Conservation (phyloP, 2,888 invertebrate genomes). For the Tipula helvola region DNA sequence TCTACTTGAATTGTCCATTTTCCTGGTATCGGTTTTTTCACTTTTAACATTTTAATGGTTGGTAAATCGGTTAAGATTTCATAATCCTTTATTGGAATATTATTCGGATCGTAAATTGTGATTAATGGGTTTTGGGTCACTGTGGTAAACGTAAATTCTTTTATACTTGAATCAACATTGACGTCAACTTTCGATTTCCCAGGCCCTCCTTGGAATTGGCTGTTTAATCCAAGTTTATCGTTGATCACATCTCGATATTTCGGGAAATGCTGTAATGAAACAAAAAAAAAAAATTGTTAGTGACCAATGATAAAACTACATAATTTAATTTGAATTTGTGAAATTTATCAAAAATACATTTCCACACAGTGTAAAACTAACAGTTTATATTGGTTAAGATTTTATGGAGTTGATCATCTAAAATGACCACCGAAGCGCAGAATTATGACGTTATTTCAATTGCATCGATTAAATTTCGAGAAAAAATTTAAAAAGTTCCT, state of each 20-base stretch:
- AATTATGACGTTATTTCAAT: too few relatives aligned
- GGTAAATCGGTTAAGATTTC: not conserved
- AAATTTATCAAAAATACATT: too few relatives aligned
- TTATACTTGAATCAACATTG: not conserved
- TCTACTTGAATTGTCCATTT: not conserved
- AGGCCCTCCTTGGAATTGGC: not conserved
- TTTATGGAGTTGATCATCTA: too few relatives aligned
- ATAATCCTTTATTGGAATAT: not conserved
- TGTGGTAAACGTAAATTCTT: not conserved
- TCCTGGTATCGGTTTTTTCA: not conserved
- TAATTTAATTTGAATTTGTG: too few relatives aligned
- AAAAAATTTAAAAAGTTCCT: too few relatives aligned
- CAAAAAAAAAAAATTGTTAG: too few relatives aligned
- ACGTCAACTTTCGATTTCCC: not conserved
- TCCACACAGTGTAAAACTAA: too few relatives aligned
- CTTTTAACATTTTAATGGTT: not conserved
- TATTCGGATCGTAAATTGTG: not conserved
- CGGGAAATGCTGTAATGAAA: not conserved
- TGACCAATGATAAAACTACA: too few relatives aligned
- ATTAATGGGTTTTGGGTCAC: not conserved
- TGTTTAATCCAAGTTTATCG: not conserved
- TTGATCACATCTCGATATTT: not conserved
- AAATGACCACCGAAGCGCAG: too few relatives aligned
- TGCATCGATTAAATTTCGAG: too few relatives aligned
- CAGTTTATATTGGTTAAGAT: too few relatives aligned